A percentile compares a stretch with the other conserved stretches of the same genome.
phyloP scores from a whole-genome alignment of 1,140 invertebrate genomes.

The Venturia canescens region DNA sequence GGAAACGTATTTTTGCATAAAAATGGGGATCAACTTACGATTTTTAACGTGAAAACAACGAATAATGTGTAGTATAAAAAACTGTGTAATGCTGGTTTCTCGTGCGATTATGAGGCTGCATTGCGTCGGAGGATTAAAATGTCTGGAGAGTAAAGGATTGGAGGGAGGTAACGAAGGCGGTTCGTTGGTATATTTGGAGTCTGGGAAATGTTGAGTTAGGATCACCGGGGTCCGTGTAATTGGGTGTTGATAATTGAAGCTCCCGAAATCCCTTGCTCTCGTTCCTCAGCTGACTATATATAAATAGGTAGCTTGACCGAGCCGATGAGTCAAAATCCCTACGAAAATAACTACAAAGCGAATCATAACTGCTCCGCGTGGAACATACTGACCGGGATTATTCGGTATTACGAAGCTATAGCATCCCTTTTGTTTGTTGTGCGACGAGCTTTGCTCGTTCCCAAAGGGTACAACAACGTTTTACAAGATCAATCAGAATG shows the following conservation, averaged over 20 bases:
- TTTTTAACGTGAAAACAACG: too few species aligned
- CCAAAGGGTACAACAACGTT: neutral
- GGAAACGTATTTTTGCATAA: too few species aligned
- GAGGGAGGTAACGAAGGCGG: conserved; percentile 39
- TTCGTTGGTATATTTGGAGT: conserved; percentile 46
- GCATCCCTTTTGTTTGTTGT: neutral
- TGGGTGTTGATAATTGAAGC: conserved; percentile 75
- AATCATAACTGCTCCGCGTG: neutral
- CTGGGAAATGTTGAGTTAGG: conserved; percentile 66
- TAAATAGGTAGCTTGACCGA: conserved; percentile 63
- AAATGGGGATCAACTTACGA: too few species aligned
- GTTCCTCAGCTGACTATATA: neutral
- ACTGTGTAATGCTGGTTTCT: too few species aligned
- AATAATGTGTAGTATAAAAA: too few species aligned
- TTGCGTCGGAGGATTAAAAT: conserved; percentile 57
- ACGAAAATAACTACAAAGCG: too few species aligned
- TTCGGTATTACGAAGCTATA: conserved; percentile 10
- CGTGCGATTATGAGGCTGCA: conserved; percentile 42
- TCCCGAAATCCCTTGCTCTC: conserved; percentile 59
- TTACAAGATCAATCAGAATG: too few species aligned
- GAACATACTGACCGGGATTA: conserved; percentile 24
- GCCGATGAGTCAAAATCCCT: conserved; percentile 47
- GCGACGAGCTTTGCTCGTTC: neutral
- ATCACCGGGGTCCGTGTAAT: conserved; percentile 62
- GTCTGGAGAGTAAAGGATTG: conserved; percentile 37